phyloP scores from a whole-genome alignment of 2,113 vertebrate genomes.

The Dipodomys ordii region DNA sequence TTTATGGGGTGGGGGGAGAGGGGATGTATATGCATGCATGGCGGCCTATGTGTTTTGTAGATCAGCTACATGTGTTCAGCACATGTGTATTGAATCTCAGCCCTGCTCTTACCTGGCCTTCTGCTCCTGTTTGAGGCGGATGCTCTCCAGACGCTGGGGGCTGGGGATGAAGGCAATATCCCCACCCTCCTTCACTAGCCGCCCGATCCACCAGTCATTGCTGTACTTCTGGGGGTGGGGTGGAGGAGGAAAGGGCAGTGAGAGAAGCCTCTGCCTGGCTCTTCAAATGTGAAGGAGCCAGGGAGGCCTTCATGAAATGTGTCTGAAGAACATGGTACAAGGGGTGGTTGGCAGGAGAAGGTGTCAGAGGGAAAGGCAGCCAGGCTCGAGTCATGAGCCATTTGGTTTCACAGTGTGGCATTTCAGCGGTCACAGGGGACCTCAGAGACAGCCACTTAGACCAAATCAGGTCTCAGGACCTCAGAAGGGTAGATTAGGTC shows the following conservation, averaged over 20 bases:
- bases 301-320: not conserved
- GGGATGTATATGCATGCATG: too few species aligned
- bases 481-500: not conserved
- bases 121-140: slow-evolving; percentile 97
- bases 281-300: not conserved
- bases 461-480: not conserved
- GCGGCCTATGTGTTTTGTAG: not conserved
- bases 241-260: not conserved
- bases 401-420: not conserved
- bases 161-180: slow-evolving; percentile 98
- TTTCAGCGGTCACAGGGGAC: not conserved
- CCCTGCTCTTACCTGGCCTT: slow-evolving; percentile 91
- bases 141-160: slow-evolving; percentile 95
- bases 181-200: slow-evolving; percentile 96
- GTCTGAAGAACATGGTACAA: not conserved
- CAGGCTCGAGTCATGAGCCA: not conserved
- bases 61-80: not conserved
- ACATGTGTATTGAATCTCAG: not conserved
- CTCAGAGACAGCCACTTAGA: not conserved
- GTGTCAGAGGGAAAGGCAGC: not conserved
- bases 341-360: not conserved
- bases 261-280: not conserved
- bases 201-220: slow-evolving; percentile 98
- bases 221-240: slow-evolving; percentile 92
- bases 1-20: accelerated